phyloP scores from a whole-genome alignment of 2,113 vertebrate genomes.

The Silurus meridionalis region DNA sequence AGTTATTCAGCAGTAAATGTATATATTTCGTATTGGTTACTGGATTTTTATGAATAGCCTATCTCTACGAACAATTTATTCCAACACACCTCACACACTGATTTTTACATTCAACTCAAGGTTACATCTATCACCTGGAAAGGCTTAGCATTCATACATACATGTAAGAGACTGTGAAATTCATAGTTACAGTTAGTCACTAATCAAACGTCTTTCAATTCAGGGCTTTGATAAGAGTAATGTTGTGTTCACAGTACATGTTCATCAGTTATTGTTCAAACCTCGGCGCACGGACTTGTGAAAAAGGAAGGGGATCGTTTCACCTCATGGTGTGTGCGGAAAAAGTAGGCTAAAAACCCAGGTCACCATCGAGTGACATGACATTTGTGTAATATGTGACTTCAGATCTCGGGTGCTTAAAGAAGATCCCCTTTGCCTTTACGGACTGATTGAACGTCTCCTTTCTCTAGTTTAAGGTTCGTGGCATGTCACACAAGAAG shows the following conservation, averaged over 20 bases:
- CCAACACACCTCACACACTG: slow-evolving; percentile 28
- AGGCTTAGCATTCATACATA: not conserved
- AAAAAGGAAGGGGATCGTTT: slow-evolving; percentile 41
- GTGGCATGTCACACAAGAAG: slow-evolving; percentile 73
- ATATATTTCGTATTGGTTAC: slow-evolving; percentile 55
- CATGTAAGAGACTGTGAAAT: not conserved
- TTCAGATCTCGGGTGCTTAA: slow-evolving; percentile 67
- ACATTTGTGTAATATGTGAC: slow-evolving; percentile 59
- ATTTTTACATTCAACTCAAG: slow-evolving; percentile 21
- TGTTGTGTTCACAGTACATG: not conserved
- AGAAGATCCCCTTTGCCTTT: slow-evolving; percentile 60
- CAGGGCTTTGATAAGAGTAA: slow-evolving; percentile 21
- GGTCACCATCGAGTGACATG: slow-evolving; percentile 54
- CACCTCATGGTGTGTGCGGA: slow-evolving; percentile 50
- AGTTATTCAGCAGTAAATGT: slow-evolving; percentile 56
- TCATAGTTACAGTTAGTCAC: not conserved
- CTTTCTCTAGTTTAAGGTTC: slow-evolving; percentile 62
- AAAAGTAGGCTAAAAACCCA: slow-evolving; percentile 31
- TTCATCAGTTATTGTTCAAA: not conserved
- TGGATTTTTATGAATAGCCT: slow-evolving; percentile 10
- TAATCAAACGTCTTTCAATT: slow-evolving; percentile 19
- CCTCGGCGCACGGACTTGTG: slow-evolving; percentile 38
- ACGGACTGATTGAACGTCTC: slow-evolving; percentile 59
- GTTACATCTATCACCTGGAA: not conserved
- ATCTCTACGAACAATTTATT: slow-evolving; percentile 16